These are phyloP conservation scores for Mormyrops boulengeri DNA, from an alignment of 2,797 vertebrate species.

Conservation along the genomic window DNA sequence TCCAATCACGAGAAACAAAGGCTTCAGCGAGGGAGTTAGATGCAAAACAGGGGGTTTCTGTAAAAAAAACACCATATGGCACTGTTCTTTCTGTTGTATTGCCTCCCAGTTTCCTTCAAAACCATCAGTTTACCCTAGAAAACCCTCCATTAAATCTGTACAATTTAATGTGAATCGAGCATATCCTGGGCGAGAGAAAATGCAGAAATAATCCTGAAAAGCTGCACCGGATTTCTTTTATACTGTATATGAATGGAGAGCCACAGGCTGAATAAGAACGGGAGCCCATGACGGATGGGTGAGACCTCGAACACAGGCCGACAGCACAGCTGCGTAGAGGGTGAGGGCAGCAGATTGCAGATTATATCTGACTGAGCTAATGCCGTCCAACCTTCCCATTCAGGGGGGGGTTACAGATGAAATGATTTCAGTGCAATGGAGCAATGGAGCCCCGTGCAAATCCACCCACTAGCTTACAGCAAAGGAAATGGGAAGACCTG, in stretches of 20 bases:
- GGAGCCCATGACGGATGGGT: background rate
- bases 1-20: conserved; percentile 14
- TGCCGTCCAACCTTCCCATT: background rate
- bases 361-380: background rate
- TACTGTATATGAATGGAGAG: background rate
- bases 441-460: background rate
- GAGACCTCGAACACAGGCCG: background rate
- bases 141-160: background rate
- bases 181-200: background rate
- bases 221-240: background rate
- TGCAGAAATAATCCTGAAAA: background rate
- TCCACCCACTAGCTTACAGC: background rate
- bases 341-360: background rate
- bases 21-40: conserved; percentile 25
- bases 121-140: conserved; percentile 7
- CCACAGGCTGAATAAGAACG: background rate
- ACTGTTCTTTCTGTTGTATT: conserved; percentile 30
- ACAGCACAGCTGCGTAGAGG: conserved; percentile 5
- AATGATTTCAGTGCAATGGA: background rate
- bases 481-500: background rate
- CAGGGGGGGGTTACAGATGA: background rate
- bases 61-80: conserved; percentile 37
- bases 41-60: conserved; percentile 15
- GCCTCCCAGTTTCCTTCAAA: conserved; percentile 29
- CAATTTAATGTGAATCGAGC: background rate